These are phyloP conservation scores for Melanophora roralis DNA, from an alignment of 2,888 invertebrate species.

Conservation along the genomic window DNA sequence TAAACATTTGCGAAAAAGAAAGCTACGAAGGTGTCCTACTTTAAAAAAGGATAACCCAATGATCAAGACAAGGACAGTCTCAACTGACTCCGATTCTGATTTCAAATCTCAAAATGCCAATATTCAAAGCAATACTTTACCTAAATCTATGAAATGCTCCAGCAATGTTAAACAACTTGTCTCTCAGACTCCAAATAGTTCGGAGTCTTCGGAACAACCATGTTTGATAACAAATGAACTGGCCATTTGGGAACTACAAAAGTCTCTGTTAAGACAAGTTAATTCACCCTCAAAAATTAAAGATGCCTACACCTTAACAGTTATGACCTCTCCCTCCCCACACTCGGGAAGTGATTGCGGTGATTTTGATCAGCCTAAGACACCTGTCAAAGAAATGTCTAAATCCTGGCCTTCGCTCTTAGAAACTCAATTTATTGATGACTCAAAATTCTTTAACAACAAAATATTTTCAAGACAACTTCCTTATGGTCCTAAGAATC, in stretches of 20 bases:
- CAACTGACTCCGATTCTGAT: constrained; percentile 73
- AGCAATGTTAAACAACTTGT: constrained; percentile 27
- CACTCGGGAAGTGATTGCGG: constrained; percentile 69
- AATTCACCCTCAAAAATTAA: constrained; percentile 73
- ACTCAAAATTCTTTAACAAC: not conserved
- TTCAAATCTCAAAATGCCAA: constrained; percentile 1
- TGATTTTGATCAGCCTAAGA: constrained; percentile 65
- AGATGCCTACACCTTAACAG: constrained; percentile 71
- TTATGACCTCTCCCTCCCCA: constrained; percentile 70
- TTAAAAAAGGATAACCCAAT: constrained; percentile 72
- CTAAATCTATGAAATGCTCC: constrained; percentile 28
- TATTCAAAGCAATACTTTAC: not conserved
- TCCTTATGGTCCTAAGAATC: constrained; percentile 9
- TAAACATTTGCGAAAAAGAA: constrained; percentile 72
- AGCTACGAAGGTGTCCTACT: constrained; percentile 70
- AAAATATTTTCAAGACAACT: constrained; percentile 8
- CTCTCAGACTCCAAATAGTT: constrained; percentile 8
- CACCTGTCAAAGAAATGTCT: constrained; percentile 23
- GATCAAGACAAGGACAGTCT: constrained; percentile 65
- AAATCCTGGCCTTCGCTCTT: constrained; percentile 34
- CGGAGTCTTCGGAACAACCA: not conserved
- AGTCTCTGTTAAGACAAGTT: constrained; percentile 47
- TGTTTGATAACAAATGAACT: not conserved
- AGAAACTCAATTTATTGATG: not conserved
- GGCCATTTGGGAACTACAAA: constrained; percentile 8